Percentiles rank a stretch among this genome's conserved stretches.
These are phyloP conservation scores for Amazona vittata DNA, from an alignment of 2,113 vertebrate species.

Conservation along the genomic window DNA sequence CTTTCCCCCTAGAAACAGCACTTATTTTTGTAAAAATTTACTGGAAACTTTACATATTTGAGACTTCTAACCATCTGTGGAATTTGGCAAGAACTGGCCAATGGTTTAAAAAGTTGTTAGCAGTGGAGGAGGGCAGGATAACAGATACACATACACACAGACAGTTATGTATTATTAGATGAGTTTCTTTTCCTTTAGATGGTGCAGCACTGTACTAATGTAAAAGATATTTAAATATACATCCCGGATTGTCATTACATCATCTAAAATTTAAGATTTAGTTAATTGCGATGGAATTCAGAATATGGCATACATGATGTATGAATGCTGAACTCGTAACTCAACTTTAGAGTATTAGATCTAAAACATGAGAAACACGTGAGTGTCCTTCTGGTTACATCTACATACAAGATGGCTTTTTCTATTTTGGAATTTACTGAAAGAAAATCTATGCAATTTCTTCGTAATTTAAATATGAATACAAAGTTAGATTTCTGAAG, in stretches of 20 bases:
- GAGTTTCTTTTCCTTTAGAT: background rate
- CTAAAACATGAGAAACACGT: background rate
- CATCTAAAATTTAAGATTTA: background rate
- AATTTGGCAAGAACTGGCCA: constrained; percentile 38
- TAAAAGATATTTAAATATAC: background rate
- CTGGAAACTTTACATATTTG: constrained; percentile 16
- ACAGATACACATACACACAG: background rate
- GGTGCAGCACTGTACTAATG: background rate
- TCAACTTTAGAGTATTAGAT: background rate
- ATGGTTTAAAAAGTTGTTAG: constrained; percentile 10
- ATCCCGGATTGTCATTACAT: background rate
- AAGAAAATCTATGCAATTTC: background rate
- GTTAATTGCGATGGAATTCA: background rate
- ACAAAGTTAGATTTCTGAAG: background rate
- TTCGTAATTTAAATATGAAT: background rate
- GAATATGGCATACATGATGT: background rate
- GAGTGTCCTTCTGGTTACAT: background rate
- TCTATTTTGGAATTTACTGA: background rate
- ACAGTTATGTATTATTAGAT: constrained; percentile 13
- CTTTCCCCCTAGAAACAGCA: background rate
- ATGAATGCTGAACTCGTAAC: background rate
- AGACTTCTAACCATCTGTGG: constrained; percentile 36
- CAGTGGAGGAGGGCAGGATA: background rate
- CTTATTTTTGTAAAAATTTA: constrained; percentile 9
- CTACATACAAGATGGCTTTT: background rate